Evolutionary conservation across 1,140 invertebrate genomes (phyloP).

Genomic region (Micrasema longulum): DNA sequence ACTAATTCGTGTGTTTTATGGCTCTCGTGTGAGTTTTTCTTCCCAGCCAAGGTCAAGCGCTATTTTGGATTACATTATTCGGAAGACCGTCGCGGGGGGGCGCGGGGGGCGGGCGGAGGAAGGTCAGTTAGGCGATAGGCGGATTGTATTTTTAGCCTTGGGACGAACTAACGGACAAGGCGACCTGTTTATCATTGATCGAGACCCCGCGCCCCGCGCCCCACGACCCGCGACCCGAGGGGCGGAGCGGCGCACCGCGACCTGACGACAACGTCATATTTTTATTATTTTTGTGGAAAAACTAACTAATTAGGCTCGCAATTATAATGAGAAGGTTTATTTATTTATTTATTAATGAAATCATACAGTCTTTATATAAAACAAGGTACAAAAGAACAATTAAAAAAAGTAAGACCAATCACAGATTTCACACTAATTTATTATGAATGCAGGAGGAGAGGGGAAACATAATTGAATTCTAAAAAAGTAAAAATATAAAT

Average conservation of each 20-base stretch:
- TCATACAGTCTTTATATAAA: too few species aligned
- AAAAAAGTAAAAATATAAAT: too few species aligned
- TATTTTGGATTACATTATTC: constrained; percentile 32
- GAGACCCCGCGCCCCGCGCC: not conserved
- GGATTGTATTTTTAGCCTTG: constrained; percentile 42
- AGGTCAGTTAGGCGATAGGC: constrained; percentile 36
- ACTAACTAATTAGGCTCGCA: too few species aligned
- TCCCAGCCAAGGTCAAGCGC: constrained; percentile 7
- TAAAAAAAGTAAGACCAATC: too few species aligned
- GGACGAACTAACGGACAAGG: constrained; percentile 29
- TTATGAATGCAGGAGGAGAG: too few species aligned
- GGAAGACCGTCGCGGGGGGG: not conserved
- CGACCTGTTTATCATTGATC: constrained; percentile 41
- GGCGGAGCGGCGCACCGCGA: not conserved
- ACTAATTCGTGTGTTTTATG: constrained; percentile 22
- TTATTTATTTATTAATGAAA: too few species aligned
- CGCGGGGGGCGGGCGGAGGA: constrained; percentile 10
- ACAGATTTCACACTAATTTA: too few species aligned
- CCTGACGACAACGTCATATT: not conserved
- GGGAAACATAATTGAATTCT: too few species aligned
- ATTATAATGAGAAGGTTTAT: too few species aligned
- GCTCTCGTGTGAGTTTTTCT: constrained; percentile 5
- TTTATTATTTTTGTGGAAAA: too few species aligned
- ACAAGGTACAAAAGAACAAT: too few species aligned
- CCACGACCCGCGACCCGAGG: not conserved